Base-by-base conservation (phyloP, 2,113 vertebrate genomes). In the Salvelinus alpinus region DNA sequence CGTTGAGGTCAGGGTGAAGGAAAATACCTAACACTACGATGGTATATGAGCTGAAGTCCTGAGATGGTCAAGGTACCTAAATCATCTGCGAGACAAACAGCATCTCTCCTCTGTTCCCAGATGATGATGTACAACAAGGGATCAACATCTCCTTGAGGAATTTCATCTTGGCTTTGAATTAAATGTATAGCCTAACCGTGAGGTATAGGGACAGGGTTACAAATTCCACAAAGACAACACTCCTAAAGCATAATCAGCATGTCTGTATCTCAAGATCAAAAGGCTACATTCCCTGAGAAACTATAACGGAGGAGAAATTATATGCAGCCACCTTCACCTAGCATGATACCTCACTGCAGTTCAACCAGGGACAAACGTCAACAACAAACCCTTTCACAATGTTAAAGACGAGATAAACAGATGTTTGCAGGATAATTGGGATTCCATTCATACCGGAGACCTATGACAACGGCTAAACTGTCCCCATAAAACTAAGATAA, bases 361-460 rank as follows among this genome's bases (percentile, higher is more conserved):
- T 65, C 22, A 65, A 65, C 24, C 64, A 12, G 11, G 64, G 64
- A 65, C 64, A 65, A 65, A 11, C 64, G 29, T 65, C 59, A 62
- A 62, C 1, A 65, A 24, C n/a, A 62, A 62, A 24, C 20, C 2
- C 5, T 62, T 62, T 62, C 59, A 62, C 20, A 2, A 11, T 12
- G 20, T 66, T 27, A 29, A 9, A 44, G 24, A 31, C 13, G 7
- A 24, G n/a, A 66, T 31, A 5, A 27, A 66, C 64, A 66, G 24
- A 66, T 66, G 64, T 27, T 27, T 25, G 11, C 25, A 5, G n/a
- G 64, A 66, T 31, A 64, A 66, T 29, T 25, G 12, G 25, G 29
- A 66, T 66, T 11, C 12, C 22, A 66, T 66, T 66, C 25, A 66
- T 29, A 31, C 24, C 1, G 25, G 25, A 66, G 64, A 25, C 22